Conservation (phyloP, 2,888 invertebrate genomes). For the Amphipyra berbera region DNA sequence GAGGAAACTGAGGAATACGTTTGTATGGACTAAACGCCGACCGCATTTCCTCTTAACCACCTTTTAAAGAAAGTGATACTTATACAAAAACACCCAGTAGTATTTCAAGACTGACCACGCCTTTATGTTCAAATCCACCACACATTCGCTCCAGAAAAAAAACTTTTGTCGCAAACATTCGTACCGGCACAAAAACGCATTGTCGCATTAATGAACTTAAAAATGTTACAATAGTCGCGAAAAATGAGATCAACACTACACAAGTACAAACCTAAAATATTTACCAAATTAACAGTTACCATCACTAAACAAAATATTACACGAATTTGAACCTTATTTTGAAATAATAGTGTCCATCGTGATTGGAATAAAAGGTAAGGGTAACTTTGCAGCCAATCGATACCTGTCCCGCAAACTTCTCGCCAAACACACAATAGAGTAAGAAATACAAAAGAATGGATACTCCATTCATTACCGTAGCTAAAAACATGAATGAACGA, state of each 20-base stretch:
- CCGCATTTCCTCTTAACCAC: conserved; percentile 17
- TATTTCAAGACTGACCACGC: conserved; percentile 40
- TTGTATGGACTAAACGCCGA: too few species aligned
- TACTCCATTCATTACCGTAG: conserved; percentile 77
- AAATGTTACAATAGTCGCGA: conserved; percentile 62
- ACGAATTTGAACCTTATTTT: neutral
- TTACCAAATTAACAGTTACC: conserved; percentile 18
- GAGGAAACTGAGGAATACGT: too few species aligned
- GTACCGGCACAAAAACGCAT: conserved; percentile 47
- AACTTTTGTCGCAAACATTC: conserved; percentile 48
- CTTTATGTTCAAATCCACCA: conserved; percentile 47
- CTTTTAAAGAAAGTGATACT: conserved; percentile 41
- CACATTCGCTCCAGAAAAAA: conserved; percentile 45
- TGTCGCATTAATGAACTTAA: conserved; percentile 69
- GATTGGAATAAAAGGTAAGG: neutral
- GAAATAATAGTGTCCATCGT: neutral
- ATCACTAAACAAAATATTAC: neutral
- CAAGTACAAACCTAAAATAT: conserved; percentile 32
- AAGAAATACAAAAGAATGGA: conserved; percentile 67
- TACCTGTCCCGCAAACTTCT: conserved; percentile 70
- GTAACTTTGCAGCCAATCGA: conserved; percentile 47
- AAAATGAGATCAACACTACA: conserved; percentile 59
- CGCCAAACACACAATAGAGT: conserved; percentile 63
- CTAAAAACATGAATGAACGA: conserved; percentile 79
- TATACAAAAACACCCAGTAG: conserved; percentile 26